phyloP scores from a whole-genome alignment of 2,797 vertebrate genomes.

The Pseudochirops corinnae region DNA sequence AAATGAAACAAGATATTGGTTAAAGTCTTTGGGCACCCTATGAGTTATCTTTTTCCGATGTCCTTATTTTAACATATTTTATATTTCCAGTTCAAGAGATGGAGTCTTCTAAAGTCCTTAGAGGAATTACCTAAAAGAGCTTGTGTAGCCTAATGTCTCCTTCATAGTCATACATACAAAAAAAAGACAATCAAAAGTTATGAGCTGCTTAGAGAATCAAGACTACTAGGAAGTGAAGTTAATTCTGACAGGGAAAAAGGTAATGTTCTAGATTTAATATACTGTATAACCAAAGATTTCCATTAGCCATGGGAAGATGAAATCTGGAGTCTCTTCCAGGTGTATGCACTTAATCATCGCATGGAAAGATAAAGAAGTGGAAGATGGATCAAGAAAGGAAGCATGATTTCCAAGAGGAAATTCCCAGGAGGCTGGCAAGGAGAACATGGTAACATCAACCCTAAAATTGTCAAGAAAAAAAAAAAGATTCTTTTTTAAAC shows the following conservation, averaged over 20 bases:
- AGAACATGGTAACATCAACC: neutral
- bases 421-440: neutral
- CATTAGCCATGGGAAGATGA: neutral
- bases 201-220: neutral
- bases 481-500: neutral
- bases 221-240: neutral
- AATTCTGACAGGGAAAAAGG: neutral
- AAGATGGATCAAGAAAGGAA: neutral
- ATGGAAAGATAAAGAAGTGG: neutral
- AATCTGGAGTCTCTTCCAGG: neutral
- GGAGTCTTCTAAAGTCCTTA: neutral
- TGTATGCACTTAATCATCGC: neutral
- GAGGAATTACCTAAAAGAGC: neutral
- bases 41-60: neutral
- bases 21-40: neutral
- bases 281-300: neutral
- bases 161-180: neutral
- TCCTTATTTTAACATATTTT: neutral
- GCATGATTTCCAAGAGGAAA: neutral
- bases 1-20: neutral
- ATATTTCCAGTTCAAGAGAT: neutral
- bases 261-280: neutral
- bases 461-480: neutral
- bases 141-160: neutral
- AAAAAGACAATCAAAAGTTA: neutral